phyloP scores from a whole-genome alignment of 2,888 invertebrate genomes.

The Cantharis rustica region DNA sequence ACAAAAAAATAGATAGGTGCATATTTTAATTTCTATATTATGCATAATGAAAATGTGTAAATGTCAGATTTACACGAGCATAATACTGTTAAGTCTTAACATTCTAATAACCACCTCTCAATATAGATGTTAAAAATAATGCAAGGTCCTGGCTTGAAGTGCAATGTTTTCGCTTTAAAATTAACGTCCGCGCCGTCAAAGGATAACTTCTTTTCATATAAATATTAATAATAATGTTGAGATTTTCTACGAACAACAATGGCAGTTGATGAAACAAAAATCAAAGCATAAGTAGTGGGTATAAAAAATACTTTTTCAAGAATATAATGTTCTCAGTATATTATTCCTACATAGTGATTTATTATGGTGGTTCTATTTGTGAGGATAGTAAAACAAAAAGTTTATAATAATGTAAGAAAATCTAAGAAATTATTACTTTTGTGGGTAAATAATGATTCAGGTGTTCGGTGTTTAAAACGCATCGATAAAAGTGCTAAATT shows the following conservation, averaged over 20 bases:
- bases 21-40: not conserved
- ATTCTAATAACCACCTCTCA: constrained; percentile 22
- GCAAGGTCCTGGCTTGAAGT: not conserved
- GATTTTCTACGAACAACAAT: constrained; percentile 32
- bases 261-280: constrained; percentile 32
- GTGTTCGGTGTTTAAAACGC: not conserved
- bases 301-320: constrained; percentile 24
- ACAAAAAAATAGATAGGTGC: not conserved
- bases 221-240: constrained; percentile 33
- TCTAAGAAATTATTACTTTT: not conserved
- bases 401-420: not conserved
- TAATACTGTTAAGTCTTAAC: constrained; percentile 3
- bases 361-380: constrained; percentile 19
- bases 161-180: constrained; percentile 17
- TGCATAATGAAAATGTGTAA: not conserved
- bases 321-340: constrained; percentile 28
- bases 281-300: constrained; percentile 23
- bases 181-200: constrained; percentile 28
- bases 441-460: not conserved
- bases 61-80: not conserved
- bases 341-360: constrained; percentile 31
- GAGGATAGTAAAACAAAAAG: not conserved
- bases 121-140: constrained; percentile 27
- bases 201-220: constrained; percentile 17
- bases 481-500: not conserved